phyloP scores from a whole-genome alignment of 2,888 invertebrate genomes.

The Lutraria lutraria region DNA sequence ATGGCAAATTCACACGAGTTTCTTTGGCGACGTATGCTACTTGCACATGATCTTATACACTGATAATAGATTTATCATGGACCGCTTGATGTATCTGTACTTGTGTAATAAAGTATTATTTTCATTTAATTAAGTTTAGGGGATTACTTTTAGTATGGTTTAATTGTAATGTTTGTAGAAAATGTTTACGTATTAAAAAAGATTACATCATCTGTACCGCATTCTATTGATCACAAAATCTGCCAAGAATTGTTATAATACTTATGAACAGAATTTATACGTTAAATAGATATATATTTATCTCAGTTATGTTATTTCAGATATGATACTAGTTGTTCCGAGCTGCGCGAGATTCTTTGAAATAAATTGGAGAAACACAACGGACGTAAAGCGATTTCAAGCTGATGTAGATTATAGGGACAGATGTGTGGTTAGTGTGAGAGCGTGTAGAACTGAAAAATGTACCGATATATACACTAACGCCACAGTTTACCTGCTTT shows the following conservation, averaged over 20 bases:
- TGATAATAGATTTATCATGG: neutral
- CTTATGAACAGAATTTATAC: neutral
- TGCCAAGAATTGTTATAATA: neutral
- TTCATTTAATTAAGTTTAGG: neutral
- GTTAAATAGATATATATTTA: neutral
- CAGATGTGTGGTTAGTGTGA: neutral
- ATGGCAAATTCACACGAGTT: no score
- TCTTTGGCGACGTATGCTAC: no score
- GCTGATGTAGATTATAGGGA: neutral
- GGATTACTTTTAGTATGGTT: neutral
- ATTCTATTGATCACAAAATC: neutral
- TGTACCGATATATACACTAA: neutral
- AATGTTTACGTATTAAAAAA: no score
- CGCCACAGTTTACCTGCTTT: neutral
- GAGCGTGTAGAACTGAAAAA: neutral
- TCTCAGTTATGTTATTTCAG: neutral
- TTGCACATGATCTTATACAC: no score
- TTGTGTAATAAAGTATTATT: neutral
- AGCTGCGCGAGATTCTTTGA: conserved; percentile 6
- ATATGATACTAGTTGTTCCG: neutral
- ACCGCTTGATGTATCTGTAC: neutral
- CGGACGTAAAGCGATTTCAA: neutral
- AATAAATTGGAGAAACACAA: neutral
- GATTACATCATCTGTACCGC: neutral
- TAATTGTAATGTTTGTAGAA: neutral